Conservation (phyloP, 2,888 invertebrate genomes). For the Ellobium chinense region DNA sequence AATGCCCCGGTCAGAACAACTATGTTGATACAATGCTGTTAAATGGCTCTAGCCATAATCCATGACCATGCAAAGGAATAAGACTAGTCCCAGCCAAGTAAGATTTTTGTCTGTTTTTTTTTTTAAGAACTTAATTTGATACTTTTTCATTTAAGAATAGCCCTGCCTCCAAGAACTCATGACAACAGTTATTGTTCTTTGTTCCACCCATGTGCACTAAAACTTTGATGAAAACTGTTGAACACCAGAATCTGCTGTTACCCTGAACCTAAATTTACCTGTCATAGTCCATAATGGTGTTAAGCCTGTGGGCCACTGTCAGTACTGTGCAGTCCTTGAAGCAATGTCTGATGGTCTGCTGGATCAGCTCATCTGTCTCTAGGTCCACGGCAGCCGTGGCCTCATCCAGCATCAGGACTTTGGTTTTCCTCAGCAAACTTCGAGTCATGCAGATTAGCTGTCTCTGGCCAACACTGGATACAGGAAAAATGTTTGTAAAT, state of each 20-base stretch:
- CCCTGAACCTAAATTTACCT: slow-evolving; percentile 21
- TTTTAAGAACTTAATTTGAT: too few relatives aligned
- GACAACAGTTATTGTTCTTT: not conserved
- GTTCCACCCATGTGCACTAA: too few relatives aligned
- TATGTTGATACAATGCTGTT: too few relatives aligned
- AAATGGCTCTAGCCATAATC: too few relatives aligned
- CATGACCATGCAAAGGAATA: too few relatives aligned
- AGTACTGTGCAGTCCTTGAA: slow-evolving; percentile 43
- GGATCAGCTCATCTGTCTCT: slow-evolving; percentile 43
- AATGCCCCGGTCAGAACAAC: too few relatives aligned
- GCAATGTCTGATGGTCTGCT: slow-evolving; percentile 37
- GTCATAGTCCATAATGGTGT: slow-evolving; percentile 44
- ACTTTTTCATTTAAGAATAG: too few relatives aligned
- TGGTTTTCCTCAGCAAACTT: slow-evolving; percentile 31
- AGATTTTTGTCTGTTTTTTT: too few relatives aligned
- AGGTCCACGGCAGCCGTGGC: slow-evolving; percentile 43
- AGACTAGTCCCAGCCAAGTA: too few relatives aligned
- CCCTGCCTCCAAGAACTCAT: too few relatives aligned
- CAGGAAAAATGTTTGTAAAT: too few relatives aligned
- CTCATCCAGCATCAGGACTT: slow-evolving; percentile 39
- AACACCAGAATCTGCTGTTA: not conserved
- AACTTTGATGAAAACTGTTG: not conserved
- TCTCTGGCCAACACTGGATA: slow-evolving; percentile 36
- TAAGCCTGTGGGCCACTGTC: slow-evolving; percentile 36
- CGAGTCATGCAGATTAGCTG: slow-evolving; percentile 39